Percentiles rank a stretch among this genome's conserved stretches.
phyloP scores from a whole-genome alignment of 2,797 vertebrate species.

The Sebastes flavidus region DNA sequence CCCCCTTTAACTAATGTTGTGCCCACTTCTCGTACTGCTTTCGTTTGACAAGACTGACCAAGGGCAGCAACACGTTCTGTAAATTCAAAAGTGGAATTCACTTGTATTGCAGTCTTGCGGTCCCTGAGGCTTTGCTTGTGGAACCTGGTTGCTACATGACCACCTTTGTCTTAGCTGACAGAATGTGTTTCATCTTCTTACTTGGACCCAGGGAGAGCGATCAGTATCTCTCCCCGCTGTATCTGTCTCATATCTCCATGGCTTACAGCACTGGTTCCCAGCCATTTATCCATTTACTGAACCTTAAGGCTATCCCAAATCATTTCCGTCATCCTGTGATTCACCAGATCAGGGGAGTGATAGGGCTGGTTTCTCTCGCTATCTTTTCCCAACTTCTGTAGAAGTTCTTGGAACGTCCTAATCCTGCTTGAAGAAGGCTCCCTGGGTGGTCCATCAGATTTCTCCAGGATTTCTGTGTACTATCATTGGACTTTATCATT shows the following conservation, averaged over 20 bases:
- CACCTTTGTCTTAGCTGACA: slow-evolving; percentile 44
- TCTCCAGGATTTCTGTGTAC: not conserved
- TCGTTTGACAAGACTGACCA: not conserved
- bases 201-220: slow-evolving; percentile 39
- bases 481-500: slow-evolving; percentile 5
- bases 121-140: slow-evolving; percentile 39
- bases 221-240: slow-evolving; percentile 63
- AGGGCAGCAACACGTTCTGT: not conserved
- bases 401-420: slow-evolving; percentile 25
- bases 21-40: not conserved
- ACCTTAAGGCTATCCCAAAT: slow-evolving; percentile 50
- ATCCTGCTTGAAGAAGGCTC: slow-evolving; percentile 38
- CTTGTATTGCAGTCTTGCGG: not conserved
- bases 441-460: slow-evolving; percentile 59
- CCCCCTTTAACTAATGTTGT: not conserved
- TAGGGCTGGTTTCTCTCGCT: slow-evolving; percentile 45
- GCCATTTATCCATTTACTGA: slow-evolving; percentile 42
- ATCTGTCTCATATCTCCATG: slow-evolving; percentile 49
- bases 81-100: slow-evolving; percentile 23
- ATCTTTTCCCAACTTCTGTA: slow-evolving; percentile 40
- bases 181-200: slow-evolving; percentile 67
- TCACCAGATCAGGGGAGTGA: slow-evolving; percentile 48
- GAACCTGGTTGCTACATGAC: slow-evolving; percentile 49
- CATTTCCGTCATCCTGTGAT: slow-evolving; percentile 54
- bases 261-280: slow-evolving; percentile 63